Evolutionary conservation across 2,113 vertebrate genomes (phyloP), one percentile per base, ranked within the genome.

Genomic region (Stictonetta naevosa): DNA sequence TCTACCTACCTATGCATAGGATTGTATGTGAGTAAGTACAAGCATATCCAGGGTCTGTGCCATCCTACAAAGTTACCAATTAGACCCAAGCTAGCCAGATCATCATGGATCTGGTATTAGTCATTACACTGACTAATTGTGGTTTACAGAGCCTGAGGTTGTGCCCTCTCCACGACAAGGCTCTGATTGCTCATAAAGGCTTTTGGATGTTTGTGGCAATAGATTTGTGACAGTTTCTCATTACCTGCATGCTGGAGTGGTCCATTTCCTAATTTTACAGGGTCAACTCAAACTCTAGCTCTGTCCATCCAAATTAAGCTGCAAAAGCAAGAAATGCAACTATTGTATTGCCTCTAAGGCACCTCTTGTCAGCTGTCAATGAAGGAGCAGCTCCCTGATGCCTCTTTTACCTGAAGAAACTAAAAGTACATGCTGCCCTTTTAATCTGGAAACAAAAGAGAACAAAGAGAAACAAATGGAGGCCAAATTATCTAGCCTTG

Each of bases 371-470:
- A 4, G 59, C 15, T 76, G 36, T 48, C 86, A 64, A 67, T 6
- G 68, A 40, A 79, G 56, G 88, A 97, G 33, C 78, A 78, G 72
- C n/a, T 95, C 68, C 67, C 62, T 59, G 19, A 23, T 93, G 71
- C 58, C 92, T 95, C 34, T 91, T 90, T 71, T 74, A 97, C 93
- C 92, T 90, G 67, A 86, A 95, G 91, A 96, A 96, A 94, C 86
- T 82, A 66, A 52, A 64, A 92, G 84, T 86, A 94, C 95, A 68
- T 81, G 80, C 82, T 97, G 95, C 90, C 96, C 92, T 96, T 95
- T 95, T 94, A 94, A 94, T 96, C 93, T 92, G 66, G 79, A 62
- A 60, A 93, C 95, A 93, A 95, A 93, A 66, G 95, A 94, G 91
- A 97, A 86, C 77, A 90, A 92, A 96, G 82, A 48, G 73, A 97